phyloP scores from a whole-genome alignment of 2,888 invertebrate species.

The Napeogenes inachia region DNA sequence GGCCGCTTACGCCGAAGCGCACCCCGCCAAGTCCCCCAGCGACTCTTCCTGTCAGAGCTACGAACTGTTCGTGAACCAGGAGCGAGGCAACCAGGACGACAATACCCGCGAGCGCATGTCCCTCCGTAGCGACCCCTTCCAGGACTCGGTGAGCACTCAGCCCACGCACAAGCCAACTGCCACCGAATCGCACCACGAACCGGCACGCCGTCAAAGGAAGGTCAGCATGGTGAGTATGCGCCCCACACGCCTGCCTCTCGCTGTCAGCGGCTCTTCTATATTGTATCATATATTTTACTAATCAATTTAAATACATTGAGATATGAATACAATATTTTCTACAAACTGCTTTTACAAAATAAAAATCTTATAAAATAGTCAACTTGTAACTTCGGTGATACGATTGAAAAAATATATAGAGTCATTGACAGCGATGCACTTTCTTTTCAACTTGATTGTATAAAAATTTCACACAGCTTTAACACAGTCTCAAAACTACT shows the following conservation, averaged over 20 bases:
- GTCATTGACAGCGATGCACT: constrained; percentile 56
- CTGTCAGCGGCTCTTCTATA: constrained; percentile 54
- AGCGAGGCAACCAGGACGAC: constrained; percentile 92
- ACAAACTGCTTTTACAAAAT: too few relatives aligned
- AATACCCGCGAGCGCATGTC: constrained; percentile 95
- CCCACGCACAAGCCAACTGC: constrained; percentile 76
- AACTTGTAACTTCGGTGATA: too few relatives aligned
- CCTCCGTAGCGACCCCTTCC: constrained; percentile 90
- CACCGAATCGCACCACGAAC: constrained; percentile 75
- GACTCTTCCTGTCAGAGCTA: constrained; percentile 95
- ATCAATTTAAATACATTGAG: too few relatives aligned
- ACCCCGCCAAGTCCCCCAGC: constrained; percentile 91
- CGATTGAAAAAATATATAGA: too few relatives aligned
- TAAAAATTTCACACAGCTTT: constrained; percentile 23
- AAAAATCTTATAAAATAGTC: too few relatives aligned
- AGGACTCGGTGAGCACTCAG: constrained; percentile 93
- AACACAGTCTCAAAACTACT: constrained; percentile 15
- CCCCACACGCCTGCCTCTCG: constrained; percentile 45
- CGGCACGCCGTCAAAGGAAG: constrained; percentile 83
- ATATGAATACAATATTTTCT: too few relatives aligned
- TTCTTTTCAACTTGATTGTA: constrained; percentile 61
- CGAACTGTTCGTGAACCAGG: constrained; percentile 93
- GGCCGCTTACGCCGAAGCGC: constrained; percentile 79
- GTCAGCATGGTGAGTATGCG: constrained; percentile 92
- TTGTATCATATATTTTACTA: not conserved